phyloP scores from a whole-genome alignment of 2,888 invertebrate species.

The Dusona sp. region DNA sequence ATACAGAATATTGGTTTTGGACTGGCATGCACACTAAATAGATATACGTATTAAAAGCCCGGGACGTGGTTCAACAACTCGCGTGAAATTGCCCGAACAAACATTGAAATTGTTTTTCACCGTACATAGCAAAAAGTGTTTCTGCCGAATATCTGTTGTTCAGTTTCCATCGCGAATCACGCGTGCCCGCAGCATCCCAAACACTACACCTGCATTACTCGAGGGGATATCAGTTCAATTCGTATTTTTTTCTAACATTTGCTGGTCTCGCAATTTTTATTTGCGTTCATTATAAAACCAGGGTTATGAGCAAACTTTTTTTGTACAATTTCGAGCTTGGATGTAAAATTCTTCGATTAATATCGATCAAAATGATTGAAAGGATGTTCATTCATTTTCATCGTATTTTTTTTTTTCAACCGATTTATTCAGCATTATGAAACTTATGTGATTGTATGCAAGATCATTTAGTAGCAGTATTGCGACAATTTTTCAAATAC shows the following conservation, averaged over 20 bases:
- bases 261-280: background rate
- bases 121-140: constrained; percentile 48
- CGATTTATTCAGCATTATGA: background rate
- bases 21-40: constrained; percentile 9
- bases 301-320: background rate
- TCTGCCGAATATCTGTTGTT: constrained; percentile 45
- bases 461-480: background rate
- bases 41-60: constrained; percentile 6
- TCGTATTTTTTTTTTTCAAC: background rate
- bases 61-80: constrained; percentile 21
- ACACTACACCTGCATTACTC: constrained; percentile 36
- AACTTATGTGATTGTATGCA: background rate
- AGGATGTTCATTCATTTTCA: background rate
- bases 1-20: constrained; percentile 37
- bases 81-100: constrained; percentile 57
- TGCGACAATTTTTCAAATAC: background rate
- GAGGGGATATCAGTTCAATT: constrained; percentile 15
- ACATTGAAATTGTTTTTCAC: constrained; percentile 58
- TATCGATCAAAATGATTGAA: background rate
- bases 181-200: constrained; percentile 11
- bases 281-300: background rate
- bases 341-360: background rate
- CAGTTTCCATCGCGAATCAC: constrained; percentile 13
- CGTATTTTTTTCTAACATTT: background rate
- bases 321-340: background rate